Evolutionary conservation across 2,797 vertebrate species (phyloP), one percentile per base, ranked within the genome.

Genomic region (Adelosebastes latens): DNA sequence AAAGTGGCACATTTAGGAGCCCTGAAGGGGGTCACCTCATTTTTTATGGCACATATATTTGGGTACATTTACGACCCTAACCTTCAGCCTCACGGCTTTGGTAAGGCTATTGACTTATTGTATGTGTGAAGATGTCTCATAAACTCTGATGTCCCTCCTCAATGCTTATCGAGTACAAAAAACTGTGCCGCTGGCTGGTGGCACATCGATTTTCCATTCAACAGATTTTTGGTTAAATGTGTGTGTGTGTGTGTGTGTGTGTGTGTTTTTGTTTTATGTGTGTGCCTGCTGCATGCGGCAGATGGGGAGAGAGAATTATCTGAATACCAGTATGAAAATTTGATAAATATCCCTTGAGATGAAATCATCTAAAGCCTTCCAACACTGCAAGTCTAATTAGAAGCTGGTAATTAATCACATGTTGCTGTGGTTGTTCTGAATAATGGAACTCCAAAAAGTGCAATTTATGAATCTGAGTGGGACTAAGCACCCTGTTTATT

Each of bases 371-470:
- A 52, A 92, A 74, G 86, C 79, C 70, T 93, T 92, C 88, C 86
- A 92, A 93, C 82, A 82, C 88, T 65, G 87, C 83, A 88, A 87
- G 84, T 92, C 86, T 92, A 93, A 95, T 95, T 94, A 94, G 84
- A 82, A 80, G 87, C 84, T 59, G 77, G 62, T 84, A 91, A 93
- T 94, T 93, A 90, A 93, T 93, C 92, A 93, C 80, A 86, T 79
- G 83, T 88, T 87, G 71, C 90, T 67, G 49, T 39, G 82, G 66
- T 82, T 88, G 87, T 90, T 89, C 72, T 53, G 75, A 90, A 88
- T 93, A 95, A 93, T 84, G 84, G 91, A 80, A 90, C 85, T 84
- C 81, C 67, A 83, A 90, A 75, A 89, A 82, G 75, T 88, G 68
- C 80, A 87, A 89, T 92, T 87, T 86, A 91, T 89, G 82, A 92